These are phyloP conservation scores for Ameiurus melas DNA, from an alignment of 2,113 vertebrate genomes.

Conservation along the genomic window DNA sequence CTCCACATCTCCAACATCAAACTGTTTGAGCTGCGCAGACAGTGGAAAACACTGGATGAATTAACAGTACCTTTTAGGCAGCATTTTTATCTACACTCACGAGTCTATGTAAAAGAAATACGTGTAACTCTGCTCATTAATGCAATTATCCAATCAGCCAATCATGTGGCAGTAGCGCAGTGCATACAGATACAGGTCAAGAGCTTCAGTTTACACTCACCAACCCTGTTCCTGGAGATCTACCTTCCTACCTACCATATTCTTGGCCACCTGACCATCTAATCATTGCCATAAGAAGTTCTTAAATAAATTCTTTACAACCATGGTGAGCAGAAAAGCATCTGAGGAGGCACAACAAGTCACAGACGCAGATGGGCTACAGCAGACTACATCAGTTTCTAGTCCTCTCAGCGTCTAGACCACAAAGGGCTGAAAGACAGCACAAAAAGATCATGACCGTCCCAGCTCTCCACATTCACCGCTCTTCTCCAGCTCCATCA, in stretches of 20 bases:
- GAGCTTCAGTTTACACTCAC: not conserved
- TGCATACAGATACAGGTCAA: not conserved
- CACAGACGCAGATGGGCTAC: not conserved
- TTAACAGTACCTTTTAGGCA: not conserved
- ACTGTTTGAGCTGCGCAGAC: conserved; percentile 71
- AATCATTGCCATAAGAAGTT: too few relatives aligned
- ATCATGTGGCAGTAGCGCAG: not conserved
- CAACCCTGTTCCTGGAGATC: too few relatives aligned
- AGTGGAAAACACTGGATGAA: not conserved
- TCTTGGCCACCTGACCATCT: too few relatives aligned
- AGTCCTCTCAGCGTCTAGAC: not conserved
- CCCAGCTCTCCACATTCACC: not conserved
- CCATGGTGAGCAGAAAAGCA: not conserved
- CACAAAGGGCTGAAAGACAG: not conserved
- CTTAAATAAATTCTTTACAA: not conserved
- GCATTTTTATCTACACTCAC: not conserved
- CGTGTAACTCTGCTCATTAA: not conserved
- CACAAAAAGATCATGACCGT: not conserved
- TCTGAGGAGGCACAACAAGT: not conserved
- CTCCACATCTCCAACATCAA: conserved; percentile 76
- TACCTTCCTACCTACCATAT: too few relatives aligned
- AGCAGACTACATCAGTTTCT: not conserved
- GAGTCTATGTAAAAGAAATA: not conserved
- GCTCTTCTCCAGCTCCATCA: not conserved
- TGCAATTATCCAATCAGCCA: not conserved